phyloP scores from a whole-genome alignment of 1,140 invertebrate species.

The Maconellicoccus hirsutus region DNA sequence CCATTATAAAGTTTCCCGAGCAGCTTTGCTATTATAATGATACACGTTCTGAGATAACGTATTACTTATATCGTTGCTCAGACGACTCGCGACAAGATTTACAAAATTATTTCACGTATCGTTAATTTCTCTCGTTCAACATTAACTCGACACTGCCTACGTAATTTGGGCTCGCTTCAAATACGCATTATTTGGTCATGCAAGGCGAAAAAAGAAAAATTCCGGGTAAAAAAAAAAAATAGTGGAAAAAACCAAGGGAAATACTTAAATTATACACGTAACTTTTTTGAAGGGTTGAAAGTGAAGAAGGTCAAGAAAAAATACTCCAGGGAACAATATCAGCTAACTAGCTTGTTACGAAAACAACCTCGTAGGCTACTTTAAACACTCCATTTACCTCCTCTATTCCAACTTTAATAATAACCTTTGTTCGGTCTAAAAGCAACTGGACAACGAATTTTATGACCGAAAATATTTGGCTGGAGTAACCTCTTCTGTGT shows the following conservation, averaged over 20 bases:
- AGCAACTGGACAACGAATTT: constrained; percentile 19
- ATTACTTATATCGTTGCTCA: too few relatives aligned
- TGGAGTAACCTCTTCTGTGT: not conserved
- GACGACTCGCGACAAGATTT: too few relatives aligned
- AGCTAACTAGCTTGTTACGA: constrained; percentile 21
- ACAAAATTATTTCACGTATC: constrained; percentile 1
- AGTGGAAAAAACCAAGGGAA: not conserved
- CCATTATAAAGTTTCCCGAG: constrained; percentile 13
- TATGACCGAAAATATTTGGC: constrained; percentile 21
- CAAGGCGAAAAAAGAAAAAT: not conserved
- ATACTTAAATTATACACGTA: constrained; percentile 18
- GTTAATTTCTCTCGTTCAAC: not conserved
- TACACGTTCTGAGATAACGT: too few relatives aligned
- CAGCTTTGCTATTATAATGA: not conserved
- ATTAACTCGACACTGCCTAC: not conserved
- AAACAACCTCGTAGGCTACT: constrained; percentile 19
- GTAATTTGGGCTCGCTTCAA: not conserved
- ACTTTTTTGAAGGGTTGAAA: constrained; percentile 16
- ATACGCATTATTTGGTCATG: not conserved
- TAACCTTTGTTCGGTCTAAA: constrained; percentile 19
- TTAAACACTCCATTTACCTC: constrained; percentile 22
- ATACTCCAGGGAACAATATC: constrained; percentile 20
- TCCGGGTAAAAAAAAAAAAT: not conserved
- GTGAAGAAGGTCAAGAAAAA: constrained; percentile 19
- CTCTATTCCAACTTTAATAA: constrained; percentile 19